Base-by-base conservation (phyloP, 2,888 invertebrate genomes). In the Melieria omissa region DNA sequence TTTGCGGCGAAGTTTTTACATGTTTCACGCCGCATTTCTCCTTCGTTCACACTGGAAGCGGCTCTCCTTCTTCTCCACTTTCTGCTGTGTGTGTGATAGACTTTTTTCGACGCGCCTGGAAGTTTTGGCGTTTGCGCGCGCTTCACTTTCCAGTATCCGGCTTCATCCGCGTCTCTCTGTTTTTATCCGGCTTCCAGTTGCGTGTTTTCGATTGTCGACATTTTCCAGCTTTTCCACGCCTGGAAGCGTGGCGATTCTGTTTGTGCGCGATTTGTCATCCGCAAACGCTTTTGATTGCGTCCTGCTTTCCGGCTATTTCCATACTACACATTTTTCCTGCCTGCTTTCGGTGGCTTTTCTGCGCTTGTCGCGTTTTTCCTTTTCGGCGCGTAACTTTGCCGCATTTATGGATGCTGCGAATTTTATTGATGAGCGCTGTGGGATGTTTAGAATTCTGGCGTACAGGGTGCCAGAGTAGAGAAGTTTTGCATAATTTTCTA, bases 331-430 rank as follows among this genome's bases (percentile, higher is more conserved):
- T 29, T 29, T 29, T 29, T 72, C 75, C 73, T 68, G 72, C 75
- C 80, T 81, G n/a, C 57, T 71, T 76, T 74, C 76, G 67, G 76
- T 81, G 80, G 81, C 78, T 81, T 72, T 75, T 75, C 74, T 77
- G 70, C 46, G 46, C 55, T 58, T 64, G 55, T 14, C 45, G 29
- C 2, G 44, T 65, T 42, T 12, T 49, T 62, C 29, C 7, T 41
- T 46, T 41, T 7, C 44, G 29, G 47, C 47, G n/a, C 12, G 16
- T 58, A 16, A 16, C 29, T 46, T 52, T 41, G 47, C 10, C 46
- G 29, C 58, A 60, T 49, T 16, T 60, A 29, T 65, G 60, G 49
- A 16, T 60, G 60, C 65, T 55, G 73, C 47, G 14, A 70, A 73
- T 65, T 73, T 73, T 73, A 69, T 73, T 73, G 73, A 73, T 70